Evolutionary conservation across 2,113 vertebrate genomes (phyloP).

Genomic region (rabbit (Oryctolagus cuniculus)): DNA sequence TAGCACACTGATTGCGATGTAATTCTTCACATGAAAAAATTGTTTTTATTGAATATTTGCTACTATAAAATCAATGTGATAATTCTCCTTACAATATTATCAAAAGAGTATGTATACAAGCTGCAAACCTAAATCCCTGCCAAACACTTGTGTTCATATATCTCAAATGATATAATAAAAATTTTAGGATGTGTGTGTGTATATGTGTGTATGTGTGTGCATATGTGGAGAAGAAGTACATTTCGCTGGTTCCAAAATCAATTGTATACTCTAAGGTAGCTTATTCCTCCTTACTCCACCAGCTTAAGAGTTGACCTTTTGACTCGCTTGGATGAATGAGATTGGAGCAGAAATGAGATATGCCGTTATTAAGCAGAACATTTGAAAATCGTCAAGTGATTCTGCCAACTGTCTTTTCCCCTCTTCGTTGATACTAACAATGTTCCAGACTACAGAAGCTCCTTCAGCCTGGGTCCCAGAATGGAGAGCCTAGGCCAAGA

Average conservation of each 20-base stretch:
- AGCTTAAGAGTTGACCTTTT: not conserved
- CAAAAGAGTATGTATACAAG: not conserved
- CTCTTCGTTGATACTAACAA: not conserved
- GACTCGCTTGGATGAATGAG: not conserved
- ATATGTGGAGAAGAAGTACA: not conserved
- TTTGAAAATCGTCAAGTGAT: not conserved
- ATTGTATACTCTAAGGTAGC: not conserved
- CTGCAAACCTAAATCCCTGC: not conserved
- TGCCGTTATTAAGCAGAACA: not conserved
- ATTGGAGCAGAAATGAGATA: not conserved
- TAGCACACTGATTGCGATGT: not conserved
- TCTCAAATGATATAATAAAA: not conserved
- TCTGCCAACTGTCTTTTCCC: not conserved
- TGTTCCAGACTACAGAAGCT: not conserved
- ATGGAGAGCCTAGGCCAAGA: not conserved
- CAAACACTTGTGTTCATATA: not conserved
- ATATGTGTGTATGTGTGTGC: not conserved
- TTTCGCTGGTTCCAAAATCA: not conserved
- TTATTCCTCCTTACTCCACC: not conserved
- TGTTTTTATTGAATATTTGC: not conserved
- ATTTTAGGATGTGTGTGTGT: not conserved
- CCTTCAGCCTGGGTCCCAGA: not conserved
- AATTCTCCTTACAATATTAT: not conserved
- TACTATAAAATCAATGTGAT: slow-evolving; percentile 11
- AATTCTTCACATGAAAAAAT: not conserved